Evolutionary conservation across 2,888 invertebrate species (phyloP), one percentile per base, ranked within the genome.

Genomic region (Standfussiana lucernea): DNA sequence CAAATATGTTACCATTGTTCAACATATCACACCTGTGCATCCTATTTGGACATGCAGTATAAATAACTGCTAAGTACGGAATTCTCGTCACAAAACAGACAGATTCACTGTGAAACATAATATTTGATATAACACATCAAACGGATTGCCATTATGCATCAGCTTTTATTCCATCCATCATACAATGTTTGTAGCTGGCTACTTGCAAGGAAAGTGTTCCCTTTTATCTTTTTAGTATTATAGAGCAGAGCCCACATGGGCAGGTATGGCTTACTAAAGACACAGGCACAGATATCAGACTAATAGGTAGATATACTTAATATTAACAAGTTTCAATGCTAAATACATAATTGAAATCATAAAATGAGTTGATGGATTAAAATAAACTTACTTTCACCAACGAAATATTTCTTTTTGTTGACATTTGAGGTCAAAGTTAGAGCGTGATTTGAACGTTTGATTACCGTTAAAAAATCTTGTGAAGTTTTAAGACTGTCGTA

Each of bases 101-200:
- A 42, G 18, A 66, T 82, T 80, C 83, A 74, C 68, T 71, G 37
- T 80, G 70, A 42, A 85, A 53, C 80, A 85, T 78, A 83, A 84
- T 86, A 85, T 82, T 85, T 74, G 82, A 68, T 73, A 80, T 47
- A 75, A 70, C 77, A 77, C 80, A 75, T 84, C 70, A 83, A 86
- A 86, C 62, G 59, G 45, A 79, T 86, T 71, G 68, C 65, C 70
- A 82, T 69, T 75, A 70, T 75, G 75, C 56, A 77, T 78, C 71
- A 72, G 78, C 69, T 70, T 70, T 79, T 73, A 77, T 81, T 72
- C 74, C 50, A 86, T 86, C 86, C 65, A 84, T 86, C 81, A 77
- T 62, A 72, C 69, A 37, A 59, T 81, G 76, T 88, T 80, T 86
- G 88, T 76, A 66, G 64, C 32, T 28, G 35, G 68, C 56, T 74